Evolutionary conservation across 2,888 invertebrate genomes (phyloP).

Genomic region (Drosophila aldrichi): DNA sequence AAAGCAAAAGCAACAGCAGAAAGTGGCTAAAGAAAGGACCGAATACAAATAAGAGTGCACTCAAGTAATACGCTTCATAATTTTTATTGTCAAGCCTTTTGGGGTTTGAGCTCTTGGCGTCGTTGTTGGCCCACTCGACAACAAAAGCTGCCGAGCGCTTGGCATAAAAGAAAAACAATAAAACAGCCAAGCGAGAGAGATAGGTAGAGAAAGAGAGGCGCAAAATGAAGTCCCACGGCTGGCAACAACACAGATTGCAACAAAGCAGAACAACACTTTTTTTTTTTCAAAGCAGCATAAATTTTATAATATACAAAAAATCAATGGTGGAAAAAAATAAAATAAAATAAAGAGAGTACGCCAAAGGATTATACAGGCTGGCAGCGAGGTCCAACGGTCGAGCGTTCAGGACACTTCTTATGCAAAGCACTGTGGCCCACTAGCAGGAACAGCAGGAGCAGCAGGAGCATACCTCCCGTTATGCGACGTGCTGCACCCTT

Average conservation of each 20-base stretch:
- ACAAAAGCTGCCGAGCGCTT: slow-evolving; percentile 74
- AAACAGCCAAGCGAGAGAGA: neutral
- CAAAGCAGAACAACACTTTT: slow-evolving; percentile 61
- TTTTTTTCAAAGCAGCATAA: slow-evolving; percentile 72
- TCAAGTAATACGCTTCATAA: slow-evolving; percentile 83
- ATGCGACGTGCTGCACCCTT: neutral
- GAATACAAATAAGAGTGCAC: slow-evolving; percentile 76
- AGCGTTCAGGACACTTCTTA: slow-evolving; percentile 57
- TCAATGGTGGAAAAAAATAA: slow-evolving; percentile 54
- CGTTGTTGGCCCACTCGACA: slow-evolving; percentile 65
- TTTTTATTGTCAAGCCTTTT: slow-evolving; percentile 81
- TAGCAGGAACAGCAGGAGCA: slow-evolving; percentile 9
- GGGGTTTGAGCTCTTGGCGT: slow-evolving; percentile 64
- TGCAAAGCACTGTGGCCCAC: slow-evolving; percentile 59
- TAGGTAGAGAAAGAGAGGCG: slow-evolving; percentile 26
- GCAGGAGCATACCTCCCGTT: neutral
- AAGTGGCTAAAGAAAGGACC: slow-evolving; percentile 58
- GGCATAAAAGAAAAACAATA: slow-evolving; percentile 35
- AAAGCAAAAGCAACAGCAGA: slow-evolving; percentile 26
- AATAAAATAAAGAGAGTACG: neutral
- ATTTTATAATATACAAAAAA: slow-evolving; percentile 80
- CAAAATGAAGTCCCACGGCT: slow-evolving; percentile 58
- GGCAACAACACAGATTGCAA: slow-evolving; percentile 57
- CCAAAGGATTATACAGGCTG: slow-evolving; percentile 57
- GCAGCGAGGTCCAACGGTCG: slow-evolving; percentile 31